phyloP scores from a whole-genome alignment of 2,797 vertebrate genomes.

The Heliangelus exortis region DNA sequence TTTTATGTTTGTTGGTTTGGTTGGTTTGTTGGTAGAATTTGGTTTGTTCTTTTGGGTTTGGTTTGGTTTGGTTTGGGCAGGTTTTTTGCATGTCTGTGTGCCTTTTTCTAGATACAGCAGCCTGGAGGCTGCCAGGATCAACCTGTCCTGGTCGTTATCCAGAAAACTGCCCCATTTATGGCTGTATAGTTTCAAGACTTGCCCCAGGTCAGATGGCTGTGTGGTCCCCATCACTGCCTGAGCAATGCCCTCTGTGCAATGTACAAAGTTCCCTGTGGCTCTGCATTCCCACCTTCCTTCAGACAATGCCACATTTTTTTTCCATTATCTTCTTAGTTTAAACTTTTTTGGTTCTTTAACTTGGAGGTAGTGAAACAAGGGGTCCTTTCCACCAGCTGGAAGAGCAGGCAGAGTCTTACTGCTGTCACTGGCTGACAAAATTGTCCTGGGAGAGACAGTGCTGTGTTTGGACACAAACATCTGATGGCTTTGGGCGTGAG shows the following conservation, averaged over 20 bases:
- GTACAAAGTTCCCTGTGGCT: not conserved
- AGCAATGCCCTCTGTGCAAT: not conserved
- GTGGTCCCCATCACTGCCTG: not conserved
- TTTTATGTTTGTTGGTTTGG: too few species aligned
- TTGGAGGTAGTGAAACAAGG: not conserved
- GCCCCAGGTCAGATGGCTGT: not conserved
- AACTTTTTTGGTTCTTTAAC: not conserved
- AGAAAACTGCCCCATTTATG: not conserved
- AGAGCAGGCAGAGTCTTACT: not conserved
- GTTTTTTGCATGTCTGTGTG: not conserved
- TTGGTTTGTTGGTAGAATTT: too few species aligned
- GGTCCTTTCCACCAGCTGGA: not conserved
- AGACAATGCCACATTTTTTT: not conserved
- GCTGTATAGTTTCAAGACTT: not conserved
- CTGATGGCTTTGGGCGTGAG: not conserved
- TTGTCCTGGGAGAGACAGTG: not conserved
- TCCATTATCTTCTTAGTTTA: not conserved
- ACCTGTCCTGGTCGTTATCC: not conserved
- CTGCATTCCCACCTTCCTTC: not conserved
- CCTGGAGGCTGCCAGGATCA: not conserved
- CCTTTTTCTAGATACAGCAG: not conserved
- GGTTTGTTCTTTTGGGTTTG: too few species aligned
- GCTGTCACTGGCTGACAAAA: fast-evolving
- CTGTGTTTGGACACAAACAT: not conserved
- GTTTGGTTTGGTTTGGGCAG: not conserved